Base-by-base conservation (phyloP, 2,113 vertebrate genomes). In the Emydura subglobosa region DNA sequence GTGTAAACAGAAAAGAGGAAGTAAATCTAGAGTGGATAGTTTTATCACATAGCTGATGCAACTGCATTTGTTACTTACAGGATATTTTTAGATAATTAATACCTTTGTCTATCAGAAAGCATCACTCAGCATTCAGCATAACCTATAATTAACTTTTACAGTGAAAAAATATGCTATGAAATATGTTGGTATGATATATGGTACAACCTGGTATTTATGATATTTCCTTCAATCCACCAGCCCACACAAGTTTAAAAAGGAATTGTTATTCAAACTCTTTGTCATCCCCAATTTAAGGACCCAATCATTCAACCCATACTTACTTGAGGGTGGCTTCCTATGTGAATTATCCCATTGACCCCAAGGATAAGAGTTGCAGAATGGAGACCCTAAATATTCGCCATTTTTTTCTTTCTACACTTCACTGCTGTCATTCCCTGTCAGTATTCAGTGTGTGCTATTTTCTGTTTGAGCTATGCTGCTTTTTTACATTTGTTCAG, bases 1-100 rank as follows among this genome's bases (percentile, higher is more conserved):
- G 89, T 87, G 65, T 49, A 85, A 53, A 53, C 44, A 25, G 24
- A 92, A 29, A 93, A 85, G 6, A 90, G 27, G 84, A 47, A 49
- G 91, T 65, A 87, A 95, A 1, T 47, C n/a, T 53, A 81, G 81
- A 50, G 24, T 3, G 3, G 12, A 42, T 34, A 16, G 44, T n/a
- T 68, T 76, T 10, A 5, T 79, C 29, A 90, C 7, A 79, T 53
- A 79, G 50, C 1, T 72, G 34, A 72, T 79, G 7, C 7, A 90
- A 83, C n/a, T 51, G 1, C 6, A 47, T 5, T 57, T 79, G 49
- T 81, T 86, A 24, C 5, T 42, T 44, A 7, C 4, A 53, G 9
- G 31, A 7, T 34, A 88, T 79, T 17, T 78, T 13, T 25, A 74
- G 42, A 89, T 9, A 1, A 5, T 27, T 79, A 31, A 25, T 50